These are phyloP conservation scores for Diaphora mendica DNA, from an alignment of 2,888 invertebrate species.

Conservation along the genomic window DNA sequence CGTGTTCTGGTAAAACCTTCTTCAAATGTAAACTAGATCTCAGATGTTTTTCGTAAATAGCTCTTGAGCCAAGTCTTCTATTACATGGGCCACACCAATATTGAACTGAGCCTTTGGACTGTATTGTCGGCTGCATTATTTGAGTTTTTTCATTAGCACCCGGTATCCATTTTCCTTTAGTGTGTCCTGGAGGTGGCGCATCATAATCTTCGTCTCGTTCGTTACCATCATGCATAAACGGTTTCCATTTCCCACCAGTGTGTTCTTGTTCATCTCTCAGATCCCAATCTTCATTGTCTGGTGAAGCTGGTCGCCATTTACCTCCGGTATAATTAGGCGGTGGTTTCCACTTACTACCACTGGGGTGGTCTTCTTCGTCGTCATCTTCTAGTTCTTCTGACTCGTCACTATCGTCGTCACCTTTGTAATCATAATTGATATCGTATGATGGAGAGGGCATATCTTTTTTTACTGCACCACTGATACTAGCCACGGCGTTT, in stretches of 20 bases:
- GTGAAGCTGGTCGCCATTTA: slow-evolving; percentile 80
- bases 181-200: slow-evolving; percentile 89
- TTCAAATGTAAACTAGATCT: slow-evolving; percentile 91
- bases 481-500: slow-evolving; percentile 89
- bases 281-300: slow-evolving; percentile 87
- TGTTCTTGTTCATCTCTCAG: slow-evolving; percentile 78
- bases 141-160: slow-evolving; percentile 86
- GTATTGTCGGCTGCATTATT: slow-evolving; percentile 84
- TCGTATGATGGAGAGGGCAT: slow-evolving; percentile 70
- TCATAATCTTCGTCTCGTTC: slow-evolving; percentile 83
- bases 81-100: slow-evolving; percentile 95
- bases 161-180: slow-evolving; percentile 94
- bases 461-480: slow-evolving; percentile 85
- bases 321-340: slow-evolving; percentile 82
- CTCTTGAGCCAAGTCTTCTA: slow-evolving; percentile 90
- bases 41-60: slow-evolving; percentile 92
- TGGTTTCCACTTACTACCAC: slow-evolving; percentile 92
- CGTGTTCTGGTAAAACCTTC: slow-evolving; percentile 88
- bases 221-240: slow-evolving; percentile 69
- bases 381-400: slow-evolving; percentile 88
- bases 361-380: slow-evolving; percentile 83
- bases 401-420: slow-evolving; percentile 82
- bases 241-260: slow-evolving; percentile 89
- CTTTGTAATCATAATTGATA: slow-evolving; percentile 77
- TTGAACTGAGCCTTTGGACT: slow-evolving; percentile 84